Conservation (phyloP, 2,888 invertebrate species). For the Catocala nupta region DNA sequence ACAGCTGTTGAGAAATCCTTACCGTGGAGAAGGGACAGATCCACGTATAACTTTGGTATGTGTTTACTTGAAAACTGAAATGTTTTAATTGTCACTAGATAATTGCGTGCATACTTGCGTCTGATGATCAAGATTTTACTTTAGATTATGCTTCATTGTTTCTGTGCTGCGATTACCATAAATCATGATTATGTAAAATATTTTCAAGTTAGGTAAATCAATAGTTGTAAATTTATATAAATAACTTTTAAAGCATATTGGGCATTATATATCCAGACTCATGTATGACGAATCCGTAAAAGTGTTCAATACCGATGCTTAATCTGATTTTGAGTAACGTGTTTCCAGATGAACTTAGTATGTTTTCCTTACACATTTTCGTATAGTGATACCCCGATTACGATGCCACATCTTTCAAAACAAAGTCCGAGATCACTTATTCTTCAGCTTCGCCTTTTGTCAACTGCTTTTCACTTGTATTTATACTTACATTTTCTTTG, state of each 20-base stretch:
- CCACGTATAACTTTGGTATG: slow-evolving; percentile 92
- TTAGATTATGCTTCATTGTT: slow-evolving; percentile 44
- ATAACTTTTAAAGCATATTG: neutral
- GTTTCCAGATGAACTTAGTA: neutral
- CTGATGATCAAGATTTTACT: slow-evolving; percentile 65
- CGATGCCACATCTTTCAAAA: neutral
- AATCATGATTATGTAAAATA: slow-evolving; percentile 38
- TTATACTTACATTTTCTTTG: neutral
- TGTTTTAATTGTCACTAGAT: slow-evolving; percentile 59
- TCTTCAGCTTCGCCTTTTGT: slow-evolving; percentile 1
- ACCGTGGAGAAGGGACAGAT: slow-evolving; percentile 94
- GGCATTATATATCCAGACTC: no score
- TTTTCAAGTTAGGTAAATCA: neutral
- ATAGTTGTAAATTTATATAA: neutral
- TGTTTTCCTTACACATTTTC: slow-evolving; percentile 2
- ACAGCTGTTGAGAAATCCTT: slow-evolving; percentile 93
- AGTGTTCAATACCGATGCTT: neutral
- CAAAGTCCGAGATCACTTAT: neutral
- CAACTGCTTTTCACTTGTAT: neutral
- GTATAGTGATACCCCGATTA: slow-evolving; percentile 21
- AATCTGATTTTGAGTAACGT: slow-evolving; percentile 22
- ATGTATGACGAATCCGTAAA: no score
- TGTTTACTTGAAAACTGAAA: slow-evolving; percentile 69
- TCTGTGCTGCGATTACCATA: slow-evolving; percentile 38
- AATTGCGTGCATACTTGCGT: slow-evolving; percentile 59